A percentile compares a stretch with the other conserved stretches of the same genome.
Evolutionary conservation across 2,797 vertebrate genomes (phyloP).

Genomic region (Malurus splendens): DNA sequence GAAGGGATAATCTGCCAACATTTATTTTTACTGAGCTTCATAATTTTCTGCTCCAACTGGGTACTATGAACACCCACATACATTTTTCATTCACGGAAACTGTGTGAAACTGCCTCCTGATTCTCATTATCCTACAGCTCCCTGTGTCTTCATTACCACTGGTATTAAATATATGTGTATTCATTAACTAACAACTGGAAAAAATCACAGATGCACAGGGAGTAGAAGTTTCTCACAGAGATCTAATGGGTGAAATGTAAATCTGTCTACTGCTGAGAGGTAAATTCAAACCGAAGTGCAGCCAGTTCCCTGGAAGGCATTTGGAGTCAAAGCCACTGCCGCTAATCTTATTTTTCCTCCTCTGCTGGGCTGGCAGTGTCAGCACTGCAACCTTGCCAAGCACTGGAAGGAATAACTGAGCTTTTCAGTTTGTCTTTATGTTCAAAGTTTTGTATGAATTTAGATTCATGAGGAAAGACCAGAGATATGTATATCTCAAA

Average conservation of each 20-base stretch:
- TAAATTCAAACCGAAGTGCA: constrained; percentile 23
- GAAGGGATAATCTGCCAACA: not conserved
- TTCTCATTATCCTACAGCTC: not conserved
- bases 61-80: not conserved
- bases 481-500: not conserved
- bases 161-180: not conserved
- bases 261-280: constrained; percentile 12
- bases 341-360: not conserved
- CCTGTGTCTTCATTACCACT: not conserved
- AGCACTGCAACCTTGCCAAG: not conserved
- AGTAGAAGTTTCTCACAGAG: constrained; percentile 40
- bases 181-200: not conserved
- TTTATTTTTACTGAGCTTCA: not conserved
- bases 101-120: not conserved
- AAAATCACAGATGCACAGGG: not conserved
- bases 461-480: not conserved
- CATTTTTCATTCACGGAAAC: not conserved
- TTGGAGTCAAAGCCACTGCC: not conserved
- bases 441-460: not conserved
- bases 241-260: constrained; percentile 28
- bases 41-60: not conserved
- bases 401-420: not conserved
- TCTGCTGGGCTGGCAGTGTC: not conserved
- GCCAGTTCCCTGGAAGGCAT: constrained; percentile 10
- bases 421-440: not conserved